phyloP scores from a whole-genome alignment of 2,888 invertebrate genomes.

The Resseliella maxima region DNA sequence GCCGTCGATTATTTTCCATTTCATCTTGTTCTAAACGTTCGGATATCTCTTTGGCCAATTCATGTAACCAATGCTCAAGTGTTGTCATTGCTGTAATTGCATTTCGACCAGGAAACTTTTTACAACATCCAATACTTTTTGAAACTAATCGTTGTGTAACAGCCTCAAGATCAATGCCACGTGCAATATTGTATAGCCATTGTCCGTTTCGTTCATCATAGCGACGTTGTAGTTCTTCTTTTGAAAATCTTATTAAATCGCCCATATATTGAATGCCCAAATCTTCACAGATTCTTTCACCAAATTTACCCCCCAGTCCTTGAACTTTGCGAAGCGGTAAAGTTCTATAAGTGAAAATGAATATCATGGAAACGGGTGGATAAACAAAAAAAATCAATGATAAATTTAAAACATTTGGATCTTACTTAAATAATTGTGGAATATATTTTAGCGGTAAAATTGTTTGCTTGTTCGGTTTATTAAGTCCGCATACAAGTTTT shows the following conservation, averaged over 20 bases:
- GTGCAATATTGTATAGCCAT: conserved; percentile 88
- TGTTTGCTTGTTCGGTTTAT: conserved; percentile 93
- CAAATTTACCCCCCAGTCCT: conserved; percentile 94
- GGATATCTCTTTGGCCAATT: conserved; percentile 83
- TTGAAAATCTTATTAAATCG: conserved; percentile 78
- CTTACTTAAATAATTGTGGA: conserved; percentile 59
- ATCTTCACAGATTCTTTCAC: conserved; percentile 79
- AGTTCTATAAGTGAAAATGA: conserved; percentile 64
- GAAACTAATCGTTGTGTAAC: conserved; percentile 86
- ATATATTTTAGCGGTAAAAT: conserved; percentile 74
- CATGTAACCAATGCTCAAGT: conserved; percentile 82
- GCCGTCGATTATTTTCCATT: conserved; percentile 82
- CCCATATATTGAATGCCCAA: conserved; percentile 83
- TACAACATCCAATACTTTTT: conserved; percentile 96
- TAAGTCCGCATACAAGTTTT: conserved; percentile 92
- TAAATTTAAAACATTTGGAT: neutral
- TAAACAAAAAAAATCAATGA: neutral
- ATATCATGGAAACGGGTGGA: neutral
- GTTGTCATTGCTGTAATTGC: conserved; percentile 76
- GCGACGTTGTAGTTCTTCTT: conserved; percentile 76
- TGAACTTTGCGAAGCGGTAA: conserved; percentile 87
- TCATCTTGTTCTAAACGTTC: conserved; percentile 85
- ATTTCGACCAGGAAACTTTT: conserved; percentile 87
- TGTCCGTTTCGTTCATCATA: conserved; percentile 92
- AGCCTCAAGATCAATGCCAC: conserved; percentile 88